phyloP scores from a whole-genome alignment of 2,888 invertebrate genomes.

The Monopis laevigella region DNA sequence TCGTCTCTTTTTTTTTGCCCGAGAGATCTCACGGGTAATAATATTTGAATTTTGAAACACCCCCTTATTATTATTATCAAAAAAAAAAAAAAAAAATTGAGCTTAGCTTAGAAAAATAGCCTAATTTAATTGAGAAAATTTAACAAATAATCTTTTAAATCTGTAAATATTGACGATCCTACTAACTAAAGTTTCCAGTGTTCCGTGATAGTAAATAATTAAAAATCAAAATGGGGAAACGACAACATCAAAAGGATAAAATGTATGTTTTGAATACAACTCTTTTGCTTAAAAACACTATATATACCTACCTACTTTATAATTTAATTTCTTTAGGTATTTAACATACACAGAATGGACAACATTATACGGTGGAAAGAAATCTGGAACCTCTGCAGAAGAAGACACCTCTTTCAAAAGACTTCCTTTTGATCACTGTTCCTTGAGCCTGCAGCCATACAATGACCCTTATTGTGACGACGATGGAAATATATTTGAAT shows the following conservation, averaged over 20 bases:
- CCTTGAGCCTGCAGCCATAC: conserved; percentile 90
- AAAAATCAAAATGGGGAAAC: conserved; percentile 81
- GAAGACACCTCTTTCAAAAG: conserved; percentile 87
- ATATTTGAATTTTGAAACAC: too few relatives aligned
- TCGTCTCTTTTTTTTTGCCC: too few relatives aligned
- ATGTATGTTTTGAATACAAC: conserved; percentile 67
- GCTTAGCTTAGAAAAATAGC: too few relatives aligned
- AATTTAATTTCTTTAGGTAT: conserved; percentile 66
- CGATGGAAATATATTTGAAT: conserved; percentile 93
- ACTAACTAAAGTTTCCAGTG: too few relatives aligned
- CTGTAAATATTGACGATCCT: too few relatives aligned
- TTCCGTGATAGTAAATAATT: too few relatives aligned
- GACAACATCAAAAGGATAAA: conserved; percentile 95
- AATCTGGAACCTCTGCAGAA: conserved; percentile 72
- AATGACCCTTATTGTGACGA: conserved; percentile 90
- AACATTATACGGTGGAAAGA: conserved; percentile 89
- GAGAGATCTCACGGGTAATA: too few relatives aligned
- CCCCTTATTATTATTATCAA: too few relatives aligned
- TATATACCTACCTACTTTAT: conserved; percentile 11
- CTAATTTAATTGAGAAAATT: too few relatives aligned
- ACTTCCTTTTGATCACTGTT: conserved; percentile 93
- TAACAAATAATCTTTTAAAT: too few relatives aligned
- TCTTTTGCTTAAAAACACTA: conserved; percentile 10
- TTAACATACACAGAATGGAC: conserved; percentile 90
- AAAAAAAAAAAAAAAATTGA: too few relatives aligned